Percentiles rank a stretch among this genome's conserved stretches.
Evolutionary conservation across 2,888 invertebrate genomes (phyloP).

Genomic region (Atrina japonica): DNA sequence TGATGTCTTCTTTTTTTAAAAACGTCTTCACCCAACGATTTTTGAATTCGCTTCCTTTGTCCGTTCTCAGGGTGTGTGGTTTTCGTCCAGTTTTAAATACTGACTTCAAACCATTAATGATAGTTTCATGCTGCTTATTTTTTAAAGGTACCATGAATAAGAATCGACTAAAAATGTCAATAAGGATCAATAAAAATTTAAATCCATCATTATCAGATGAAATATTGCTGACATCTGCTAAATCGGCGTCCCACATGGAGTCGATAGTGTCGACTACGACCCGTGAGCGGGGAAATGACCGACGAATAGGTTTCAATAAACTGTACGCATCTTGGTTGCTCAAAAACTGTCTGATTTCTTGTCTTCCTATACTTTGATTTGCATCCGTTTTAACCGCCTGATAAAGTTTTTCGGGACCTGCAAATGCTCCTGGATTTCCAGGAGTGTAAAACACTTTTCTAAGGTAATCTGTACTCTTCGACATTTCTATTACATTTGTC

Average conservation of each 20-base stretch:
- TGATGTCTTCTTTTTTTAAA: constrained; percentile 39
- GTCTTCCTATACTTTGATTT: constrained; percentile 15
- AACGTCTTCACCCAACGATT: too few relatives aligned
- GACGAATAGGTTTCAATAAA: too few relatives aligned
- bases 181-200: constrained; percentile 10
- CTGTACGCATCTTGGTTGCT: constrained; percentile 22
- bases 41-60: too few relatives aligned
- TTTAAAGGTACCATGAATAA: constrained; percentile 19
- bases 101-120: constrained; percentile 5
- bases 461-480: constrained; percentile 17
- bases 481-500: too few relatives aligned
- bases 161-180: constrained; percentile 28
- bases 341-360: constrained; percentile 5
- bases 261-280: constrained; percentile 33
- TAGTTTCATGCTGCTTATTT: constrained; percentile 15
- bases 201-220: constrained; percentile 33
- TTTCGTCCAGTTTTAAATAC: constrained; percentile 24
- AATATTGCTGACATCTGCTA: constrained; percentile 45
- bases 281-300: constrained; percentile 13
- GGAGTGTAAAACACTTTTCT: constrained; percentile 17
- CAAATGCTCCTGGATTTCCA: constrained; percentile 21
- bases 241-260: constrained; percentile 39
- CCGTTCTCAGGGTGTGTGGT: constrained; percentile 25
- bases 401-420: constrained; percentile 27
- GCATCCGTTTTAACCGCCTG: too few relatives aligned